These are phyloP conservation scores for Catocala nupta DNA, from an alignment of 2,888 invertebrate species.

Conservation along the genomic window DNA sequence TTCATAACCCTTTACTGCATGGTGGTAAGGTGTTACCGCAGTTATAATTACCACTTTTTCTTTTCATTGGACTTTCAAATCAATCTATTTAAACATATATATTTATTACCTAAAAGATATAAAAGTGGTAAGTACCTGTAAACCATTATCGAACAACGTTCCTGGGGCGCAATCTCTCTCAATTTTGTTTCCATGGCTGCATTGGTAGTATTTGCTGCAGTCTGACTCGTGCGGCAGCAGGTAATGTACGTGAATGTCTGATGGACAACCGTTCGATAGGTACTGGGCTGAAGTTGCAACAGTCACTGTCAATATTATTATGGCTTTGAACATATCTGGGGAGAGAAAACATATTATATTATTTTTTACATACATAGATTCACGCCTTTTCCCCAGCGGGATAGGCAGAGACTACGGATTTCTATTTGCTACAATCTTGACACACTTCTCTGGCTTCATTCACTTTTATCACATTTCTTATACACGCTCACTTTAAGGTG, in stretches of 20 bases:
- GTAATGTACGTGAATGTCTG: conserved; percentile 51
- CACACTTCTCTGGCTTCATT: too few relatives aligned
- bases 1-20: too few relatives aligned
- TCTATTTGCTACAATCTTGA: too few relatives aligned
- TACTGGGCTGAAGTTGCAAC: conserved; percentile 62
- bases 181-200: conserved; percentile 59
- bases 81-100: too few relatives aligned
- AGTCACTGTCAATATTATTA: conserved; percentile 56
- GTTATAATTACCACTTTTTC: too few relatives aligned
- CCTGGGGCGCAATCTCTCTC: conserved; percentile 38
- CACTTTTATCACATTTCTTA: too few relatives aligned
- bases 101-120: neutral
- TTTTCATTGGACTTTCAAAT: too few relatives aligned
- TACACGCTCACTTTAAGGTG: too few relatives aligned
- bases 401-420: too few relatives aligned
- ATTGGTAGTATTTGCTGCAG: conserved; percentile 65
- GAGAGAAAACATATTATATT: neutral
- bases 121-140: conserved; percentile 21
- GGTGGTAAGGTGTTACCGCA: too few relatives aligned
- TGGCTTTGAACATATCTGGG: conserved; percentile 60
- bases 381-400: too few relatives aligned
- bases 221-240: conserved; percentile 65
- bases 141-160: conserved; percentile 29
- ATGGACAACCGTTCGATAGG: conserved; percentile 62
- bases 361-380: too few relatives aligned